phyloP scores from a whole-genome alignment of 1,140 invertebrate genomes.

The Drosophila subobscura region DNA sequence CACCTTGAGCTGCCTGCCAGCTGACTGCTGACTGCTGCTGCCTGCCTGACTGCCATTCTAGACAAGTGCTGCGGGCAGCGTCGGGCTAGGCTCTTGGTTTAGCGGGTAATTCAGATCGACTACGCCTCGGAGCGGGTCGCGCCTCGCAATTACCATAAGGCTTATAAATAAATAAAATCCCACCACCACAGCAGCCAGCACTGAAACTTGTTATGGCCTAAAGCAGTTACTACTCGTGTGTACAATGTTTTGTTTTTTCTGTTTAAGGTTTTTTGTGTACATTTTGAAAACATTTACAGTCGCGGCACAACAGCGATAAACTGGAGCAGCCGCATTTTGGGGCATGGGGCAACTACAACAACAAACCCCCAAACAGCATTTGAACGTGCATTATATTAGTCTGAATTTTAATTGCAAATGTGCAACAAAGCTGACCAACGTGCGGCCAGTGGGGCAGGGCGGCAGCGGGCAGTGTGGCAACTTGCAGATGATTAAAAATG shows the following conservation, averaged over 20 bases:
- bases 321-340: slow-evolving; percentile 64
- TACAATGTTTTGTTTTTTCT: slow-evolving; percentile 40
- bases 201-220: slow-evolving; percentile 65
- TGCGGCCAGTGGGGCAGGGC: slow-evolving; percentile 28
- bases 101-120: slow-evolving; percentile 43
- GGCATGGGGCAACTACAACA: slow-evolving; percentile 32
- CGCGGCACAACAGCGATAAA: slow-evolving; percentile 55
- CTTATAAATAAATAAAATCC: slow-evolving; percentile 59
- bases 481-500: slow-evolving; percentile 62
- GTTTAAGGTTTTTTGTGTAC: slow-evolving; percentile 5
- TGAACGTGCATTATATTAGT: slow-evolving; percentile 75
- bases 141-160: slow-evolving; percentile 65
- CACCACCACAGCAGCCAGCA: slow-evolving; percentile 38
- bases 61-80: slow-evolving; percentile 28
- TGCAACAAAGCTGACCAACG: slow-evolving; percentile 6
- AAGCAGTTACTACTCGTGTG: slow-evolving; percentile 45
- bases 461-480: slow-evolving; percentile 24
- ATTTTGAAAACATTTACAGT: slow-evolving; percentile 48
- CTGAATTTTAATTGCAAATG: slow-evolving; percentile 81
- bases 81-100: slow-evolving; percentile 24
- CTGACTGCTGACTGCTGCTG: too few relatives aligned
- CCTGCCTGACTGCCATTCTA: slow-evolving; percentile 29
- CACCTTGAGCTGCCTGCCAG: slow-evolving; percentile 47
- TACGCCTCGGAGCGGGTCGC: slow-evolving; percentile 50
- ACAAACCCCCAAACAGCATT: slow-evolving; percentile 35